Percentiles rank a stretch among this genome's conserved stretches.
phyloP scores from a whole-genome alignment of 2,113 vertebrate species.

The Melozone crissalis region DNA sequence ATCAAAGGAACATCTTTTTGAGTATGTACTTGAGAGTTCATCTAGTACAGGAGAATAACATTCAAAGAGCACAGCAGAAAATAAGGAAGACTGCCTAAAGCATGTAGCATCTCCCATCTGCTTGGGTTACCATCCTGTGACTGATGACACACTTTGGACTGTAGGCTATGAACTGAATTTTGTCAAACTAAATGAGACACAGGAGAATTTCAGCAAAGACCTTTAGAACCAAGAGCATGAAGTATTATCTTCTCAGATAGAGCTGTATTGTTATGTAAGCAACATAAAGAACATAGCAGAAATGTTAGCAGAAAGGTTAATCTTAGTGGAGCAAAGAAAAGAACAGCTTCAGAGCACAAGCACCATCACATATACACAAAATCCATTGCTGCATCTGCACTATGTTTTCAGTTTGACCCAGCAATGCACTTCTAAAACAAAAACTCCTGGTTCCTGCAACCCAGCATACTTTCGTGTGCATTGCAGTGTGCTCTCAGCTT shows the following conservation, averaged over 20 bases:
- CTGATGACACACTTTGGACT: neutral
- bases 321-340: neutral
- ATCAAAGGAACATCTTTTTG: neutral
- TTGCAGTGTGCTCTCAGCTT: neutral
- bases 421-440: neutral
- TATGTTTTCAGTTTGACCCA: neutral
- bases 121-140: neutral
- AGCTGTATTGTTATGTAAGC: conserved; percentile 4
- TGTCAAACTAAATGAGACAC: neutral
- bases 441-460: neutral
- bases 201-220: neutral
- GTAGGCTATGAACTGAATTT: neutral
- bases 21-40: neutral
- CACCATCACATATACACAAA: neutral
- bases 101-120: neutral
- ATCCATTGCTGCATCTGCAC: neutral
- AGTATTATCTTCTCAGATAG: neutral
- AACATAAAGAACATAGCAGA: neutral
- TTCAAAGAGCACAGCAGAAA: neutral
- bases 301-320: conserved; percentile 2
- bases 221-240: neutral
- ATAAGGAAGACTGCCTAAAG: neutral
- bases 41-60: neutral
- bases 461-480: neutral
- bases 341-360: neutral